phyloP scores from a whole-genome alignment of 2,113 vertebrate genomes.

The Corythoichthys intestinalis region DNA sequence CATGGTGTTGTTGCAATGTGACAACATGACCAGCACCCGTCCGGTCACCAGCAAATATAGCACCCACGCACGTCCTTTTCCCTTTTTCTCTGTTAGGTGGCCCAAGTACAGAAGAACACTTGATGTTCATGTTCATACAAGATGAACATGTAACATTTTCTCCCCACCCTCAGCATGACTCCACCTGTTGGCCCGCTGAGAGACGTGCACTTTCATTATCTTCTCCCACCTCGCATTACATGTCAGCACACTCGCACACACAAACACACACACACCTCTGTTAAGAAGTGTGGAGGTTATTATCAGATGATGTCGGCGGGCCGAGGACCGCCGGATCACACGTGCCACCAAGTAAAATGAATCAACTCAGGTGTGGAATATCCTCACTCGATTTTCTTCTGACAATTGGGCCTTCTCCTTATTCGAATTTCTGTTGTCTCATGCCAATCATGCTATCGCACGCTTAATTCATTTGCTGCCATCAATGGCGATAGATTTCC shows the following conservation, averaged over 20 bases:
- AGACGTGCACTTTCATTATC: constrained; percentile 48
- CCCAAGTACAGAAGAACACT: neutral
- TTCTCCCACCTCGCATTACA: constrained; percentile 47
- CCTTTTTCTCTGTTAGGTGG: no score
- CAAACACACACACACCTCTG: neutral
- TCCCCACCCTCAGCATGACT: constrained; percentile 18
- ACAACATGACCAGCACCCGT: no score
- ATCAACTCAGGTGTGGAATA: constrained; percentile 50
- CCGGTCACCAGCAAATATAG: no score
- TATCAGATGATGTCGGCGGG: neutral
- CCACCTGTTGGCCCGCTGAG: constrained; percentile 36
- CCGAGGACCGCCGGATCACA: neutral
- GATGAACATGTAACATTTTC: constrained; percentile 3
- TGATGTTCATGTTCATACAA: neutral
- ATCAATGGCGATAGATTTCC: no score
- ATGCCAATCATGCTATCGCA: no score
- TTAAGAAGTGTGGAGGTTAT: neutral
- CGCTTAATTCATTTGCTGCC: no score
- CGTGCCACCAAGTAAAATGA: constrained; percentile 35
- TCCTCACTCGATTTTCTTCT: constrained; percentile 42
- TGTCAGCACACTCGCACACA: constrained; percentile 17
- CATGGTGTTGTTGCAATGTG: no score
- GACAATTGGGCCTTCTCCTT: neutral
- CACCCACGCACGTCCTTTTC: no score
- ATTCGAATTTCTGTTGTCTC: no score